These are phyloP conservation scores for Leucoraja ocellata DNA, from an alignment of 2,797 vertebrate species.

Conservation along the genomic window DNA sequence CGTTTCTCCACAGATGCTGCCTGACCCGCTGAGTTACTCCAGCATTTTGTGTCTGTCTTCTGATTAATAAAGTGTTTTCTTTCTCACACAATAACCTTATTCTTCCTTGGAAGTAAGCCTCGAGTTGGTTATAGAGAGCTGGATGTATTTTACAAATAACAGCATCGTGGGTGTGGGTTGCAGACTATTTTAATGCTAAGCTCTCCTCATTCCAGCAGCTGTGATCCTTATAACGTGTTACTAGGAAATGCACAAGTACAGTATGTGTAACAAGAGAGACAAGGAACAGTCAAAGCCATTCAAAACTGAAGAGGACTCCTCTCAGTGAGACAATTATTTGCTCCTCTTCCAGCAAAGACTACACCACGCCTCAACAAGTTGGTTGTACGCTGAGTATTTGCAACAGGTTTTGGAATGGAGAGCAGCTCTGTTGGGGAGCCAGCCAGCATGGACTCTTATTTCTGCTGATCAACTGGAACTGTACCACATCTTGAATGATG, in stretches of 20 bases:
- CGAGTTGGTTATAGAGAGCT: neutral
- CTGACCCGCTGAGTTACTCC: too few species aligned
- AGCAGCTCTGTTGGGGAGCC: neutral
- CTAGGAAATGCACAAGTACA: neutral
- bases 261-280: neutral
- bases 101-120: neutral
- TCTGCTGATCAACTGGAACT: neutral
- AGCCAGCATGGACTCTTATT: neutral
- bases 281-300: neutral
- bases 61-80: neutral
- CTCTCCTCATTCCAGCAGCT: neutral
- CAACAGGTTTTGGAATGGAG: neutral
- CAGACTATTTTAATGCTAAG: neutral
- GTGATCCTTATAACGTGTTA: neutral
- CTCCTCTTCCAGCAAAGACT: neutral
- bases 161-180: neutral
- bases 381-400: too few species aligned
- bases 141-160: neutral
- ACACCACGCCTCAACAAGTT: neutral
- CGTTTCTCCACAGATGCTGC: too few species aligned
- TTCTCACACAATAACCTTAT: neutral
- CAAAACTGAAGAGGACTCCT: neutral
- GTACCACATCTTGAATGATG: neutral
- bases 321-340: neutral
- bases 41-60: too few species aligned